Percentiles rank a stretch among this genome's conserved stretches.
Evolutionary conservation across 2,888 invertebrate species (phyloP).

Genomic region (Coleophora flavipennella): DNA sequence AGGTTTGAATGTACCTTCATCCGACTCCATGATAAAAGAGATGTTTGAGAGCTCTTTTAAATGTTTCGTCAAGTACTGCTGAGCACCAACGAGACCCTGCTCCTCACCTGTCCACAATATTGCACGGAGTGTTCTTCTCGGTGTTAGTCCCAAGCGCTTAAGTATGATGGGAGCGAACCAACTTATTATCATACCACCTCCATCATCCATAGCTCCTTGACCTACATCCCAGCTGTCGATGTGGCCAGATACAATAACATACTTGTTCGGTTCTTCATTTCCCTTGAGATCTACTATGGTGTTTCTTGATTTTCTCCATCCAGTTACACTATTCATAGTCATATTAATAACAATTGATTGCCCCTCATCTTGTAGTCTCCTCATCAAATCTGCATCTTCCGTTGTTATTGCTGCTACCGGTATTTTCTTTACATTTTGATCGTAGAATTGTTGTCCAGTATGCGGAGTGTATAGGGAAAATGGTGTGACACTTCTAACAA

Average conservation of each 20-base stretch:
- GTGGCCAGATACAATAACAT: constrained; percentile 87
- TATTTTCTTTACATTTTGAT: constrained; percentile 72
- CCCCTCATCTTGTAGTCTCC: constrained; percentile 73
- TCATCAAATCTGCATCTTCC: constrained; percentile 82
- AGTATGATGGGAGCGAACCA: constrained; percentile 81
- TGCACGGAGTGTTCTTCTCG: constrained; percentile 80
- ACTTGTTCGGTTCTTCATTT: constrained; percentile 40
- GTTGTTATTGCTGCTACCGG: constrained; percentile 82
- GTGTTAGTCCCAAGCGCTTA: constrained; percentile 74
- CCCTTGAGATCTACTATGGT: constrained; percentile 79
- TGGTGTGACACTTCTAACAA: constrained; percentile 82
- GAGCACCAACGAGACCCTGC: constrained; percentile 78
- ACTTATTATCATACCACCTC: constrained; percentile 84
- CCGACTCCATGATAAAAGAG: constrained; percentile 87
- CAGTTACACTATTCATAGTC: constrained; percentile 70
- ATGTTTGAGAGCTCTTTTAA: constrained; percentile 71
- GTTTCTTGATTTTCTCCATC: constrained; percentile 78
- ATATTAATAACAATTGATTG: constrained; percentile 52
- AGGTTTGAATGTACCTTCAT: constrained; percentile 85
- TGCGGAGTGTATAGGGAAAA: constrained; percentile 83
- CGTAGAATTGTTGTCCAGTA: constrained; percentile 79
- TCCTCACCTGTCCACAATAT: constrained; percentile 90
- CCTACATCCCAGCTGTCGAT: constrained; percentile 92
- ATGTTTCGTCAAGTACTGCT: constrained; percentile 76
- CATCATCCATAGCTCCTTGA: constrained; percentile 90